Conservation (phyloP, 2,113 vertebrate species). For the Phyllostomus discolor region DNA sequence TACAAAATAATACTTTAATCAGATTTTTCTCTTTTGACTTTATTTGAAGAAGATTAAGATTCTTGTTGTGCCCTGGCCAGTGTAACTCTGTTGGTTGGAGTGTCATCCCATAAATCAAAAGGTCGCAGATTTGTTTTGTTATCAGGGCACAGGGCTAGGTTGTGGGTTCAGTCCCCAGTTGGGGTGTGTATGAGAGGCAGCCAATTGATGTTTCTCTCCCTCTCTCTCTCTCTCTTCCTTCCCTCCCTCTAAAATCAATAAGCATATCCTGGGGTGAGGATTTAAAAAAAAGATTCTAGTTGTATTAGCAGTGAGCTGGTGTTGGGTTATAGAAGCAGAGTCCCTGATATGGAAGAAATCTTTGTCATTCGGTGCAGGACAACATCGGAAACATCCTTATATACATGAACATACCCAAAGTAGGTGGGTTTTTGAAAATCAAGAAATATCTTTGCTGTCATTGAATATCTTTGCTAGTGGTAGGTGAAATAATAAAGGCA, state of each 20-base stretch:
- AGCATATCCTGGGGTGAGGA: too few relatives aligned
- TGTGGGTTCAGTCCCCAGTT: too few relatives aligned
- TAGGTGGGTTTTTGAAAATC: conserved; percentile 4
- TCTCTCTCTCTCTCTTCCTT: too few relatives aligned
- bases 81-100: too few relatives aligned
- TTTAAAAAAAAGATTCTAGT: neutral
- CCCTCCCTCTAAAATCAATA: too few relatives aligned
- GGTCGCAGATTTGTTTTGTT: too few relatives aligned
- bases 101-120: too few relatives aligned
- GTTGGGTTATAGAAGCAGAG: neutral
- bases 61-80: too few relatives aligned
- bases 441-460: neutral
- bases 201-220: too few relatives aligned
- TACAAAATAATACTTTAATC: neutral
- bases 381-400: neutral
- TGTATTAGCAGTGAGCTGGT: neutral
- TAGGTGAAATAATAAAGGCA: neutral
- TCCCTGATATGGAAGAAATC: neutral
- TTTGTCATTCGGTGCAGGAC: neutral
- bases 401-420: neutral
- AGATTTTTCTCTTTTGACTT: conserved; percentile 25
- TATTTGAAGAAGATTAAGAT: neutral
- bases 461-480: neutral
- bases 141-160: too few relatives aligned
- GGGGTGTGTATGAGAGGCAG: too few relatives aligned